Percentiles rank a stretch among this genome's conserved stretches.
Conservation (phyloP, 2,888 invertebrate genomes). For the Ephialtes manifestator region DNA sequence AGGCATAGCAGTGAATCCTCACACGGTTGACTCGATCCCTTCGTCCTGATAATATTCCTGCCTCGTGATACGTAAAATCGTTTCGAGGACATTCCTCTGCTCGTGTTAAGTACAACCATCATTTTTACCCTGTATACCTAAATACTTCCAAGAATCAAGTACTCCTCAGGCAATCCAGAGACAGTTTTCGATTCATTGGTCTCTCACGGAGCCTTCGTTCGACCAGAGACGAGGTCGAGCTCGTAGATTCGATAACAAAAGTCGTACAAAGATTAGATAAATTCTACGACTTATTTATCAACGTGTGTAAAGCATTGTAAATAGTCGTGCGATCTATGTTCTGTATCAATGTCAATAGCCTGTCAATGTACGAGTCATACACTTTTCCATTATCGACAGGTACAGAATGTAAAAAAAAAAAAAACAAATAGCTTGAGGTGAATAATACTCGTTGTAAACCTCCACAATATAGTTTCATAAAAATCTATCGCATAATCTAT, state of each 20-base stretch:
- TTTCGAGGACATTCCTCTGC: conserved; percentile 7
- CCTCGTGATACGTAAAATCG: background rate
- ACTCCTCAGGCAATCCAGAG: background rate
- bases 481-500: no score
- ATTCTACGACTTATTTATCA: conserved; percentile 21
- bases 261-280: conserved; percentile 62
- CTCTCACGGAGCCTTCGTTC: conserved; percentile 23
- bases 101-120: background rate
- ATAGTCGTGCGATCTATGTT: conserved; percentile 23
- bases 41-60: conserved; percentile 53
- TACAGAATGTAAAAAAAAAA: conserved; percentile 10
- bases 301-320: conserved; percentile 41
- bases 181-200: conserved; percentile 15
- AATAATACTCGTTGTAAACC: background rate
- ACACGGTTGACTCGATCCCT: conserved; percentile 13
- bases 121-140: conserved; percentile 15
- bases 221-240: conserved; percentile 28
- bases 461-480: no score
- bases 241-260: conserved; percentile 51
- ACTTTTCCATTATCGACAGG: conserved; percentile 30
- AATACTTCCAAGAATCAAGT: conserved; percentile 43
- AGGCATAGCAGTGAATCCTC: conserved; percentile 31
- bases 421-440: background rate
- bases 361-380: background rate
- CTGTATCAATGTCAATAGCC: conserved; percentile 31